Evolutionary conservation across 2,797 vertebrate species (phyloP).

Genomic region (Octomys mimax): DNA sequence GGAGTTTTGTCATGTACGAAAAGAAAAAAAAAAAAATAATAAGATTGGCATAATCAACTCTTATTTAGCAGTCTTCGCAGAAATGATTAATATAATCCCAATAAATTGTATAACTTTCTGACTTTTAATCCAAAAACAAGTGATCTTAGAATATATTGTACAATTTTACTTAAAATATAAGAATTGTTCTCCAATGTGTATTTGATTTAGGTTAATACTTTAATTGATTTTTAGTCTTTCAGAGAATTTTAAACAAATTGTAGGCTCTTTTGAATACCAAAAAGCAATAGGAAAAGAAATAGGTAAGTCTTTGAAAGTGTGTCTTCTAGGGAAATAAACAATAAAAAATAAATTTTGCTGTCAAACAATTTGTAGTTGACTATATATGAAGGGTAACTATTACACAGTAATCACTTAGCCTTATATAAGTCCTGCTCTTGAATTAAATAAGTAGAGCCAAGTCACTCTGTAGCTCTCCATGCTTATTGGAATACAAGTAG

Average conservation of each 20-base stretch:
- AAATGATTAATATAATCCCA: background rate
- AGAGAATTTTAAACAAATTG: constrained; percentile 29
- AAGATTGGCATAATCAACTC: constrained; percentile 10
- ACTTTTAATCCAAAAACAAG: constrained; percentile 55
- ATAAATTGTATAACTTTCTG: background rate
- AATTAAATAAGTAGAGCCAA: background rate
- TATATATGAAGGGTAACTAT: background rate
- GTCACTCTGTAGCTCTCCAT: background rate
- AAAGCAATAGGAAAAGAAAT: constrained; percentile 23
- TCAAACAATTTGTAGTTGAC: constrained; percentile 44
- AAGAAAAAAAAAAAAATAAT: background rate
- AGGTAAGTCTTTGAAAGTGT: constrained; percentile 31
- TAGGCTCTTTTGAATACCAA: background rate
- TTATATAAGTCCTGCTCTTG: background rate
- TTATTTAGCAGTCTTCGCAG: constrained; percentile 1
- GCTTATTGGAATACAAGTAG: background rate
- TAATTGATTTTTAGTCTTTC: constrained; percentile 46
- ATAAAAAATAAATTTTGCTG: constrained; percentile 17
- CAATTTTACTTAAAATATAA: constrained; percentile 25
- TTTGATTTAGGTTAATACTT: constrained; percentile 49
- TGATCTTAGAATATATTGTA: constrained; percentile 37
- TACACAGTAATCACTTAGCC: background rate
- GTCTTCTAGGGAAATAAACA: constrained; percentile 45
- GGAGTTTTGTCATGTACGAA: background rate
- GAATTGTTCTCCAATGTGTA: background rate